Base-by-base conservation (phyloP, 1,140 invertebrate species). In the Drosophila gunungcola region DNA sequence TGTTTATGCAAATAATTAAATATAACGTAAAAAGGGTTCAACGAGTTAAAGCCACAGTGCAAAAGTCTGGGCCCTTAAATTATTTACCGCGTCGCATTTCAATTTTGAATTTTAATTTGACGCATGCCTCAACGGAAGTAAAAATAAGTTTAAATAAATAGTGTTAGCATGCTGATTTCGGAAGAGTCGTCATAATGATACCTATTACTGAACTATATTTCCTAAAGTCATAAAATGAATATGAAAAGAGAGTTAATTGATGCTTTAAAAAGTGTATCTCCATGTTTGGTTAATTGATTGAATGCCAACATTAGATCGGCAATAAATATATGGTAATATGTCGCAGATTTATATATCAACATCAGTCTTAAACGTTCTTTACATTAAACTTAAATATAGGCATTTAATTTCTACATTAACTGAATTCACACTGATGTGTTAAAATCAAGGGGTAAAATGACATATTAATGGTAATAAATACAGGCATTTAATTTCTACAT, bases 1-100 rank as follows among this genome's bases (percentile, higher is more conserved):
- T 75, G 36, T 74, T 46, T 74, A 68, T 67, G 73, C 55, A 74
- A 63, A 74, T 74, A 74, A 74, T 74, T 74, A 64, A 74, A 74
- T 74, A 74, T 43, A 51, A 38, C 46, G 70, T 27, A 55, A 74
- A 74, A 74, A 74, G 45, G 69, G 42, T 68, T 51, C 67, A 49
- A 27, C 41, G 63, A 55, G 64, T 48, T 48, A 41, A 69, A 48
- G 49, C 67, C 67, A 55, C 25, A 36, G n/a, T 7, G 21, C 4
- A n/a, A 36, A n/a, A 42, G 70, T 63, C 21, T 12, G 62, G 27
- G 34, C 36, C 43, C 48, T 74, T 42, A 29, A 64, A 74, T 74
- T 74, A 74, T 64, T 64, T 74, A 64, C 52, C 51, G 32, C 27
- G 21, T 41, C 38, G 60, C 34, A 64, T 74, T 70, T 65, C 65